A percentile compares a stretch with the other conserved stretches of the same genome.
phyloP scores from a whole-genome alignment of 1,140 invertebrate species.

The Oppia nitens region DNA sequence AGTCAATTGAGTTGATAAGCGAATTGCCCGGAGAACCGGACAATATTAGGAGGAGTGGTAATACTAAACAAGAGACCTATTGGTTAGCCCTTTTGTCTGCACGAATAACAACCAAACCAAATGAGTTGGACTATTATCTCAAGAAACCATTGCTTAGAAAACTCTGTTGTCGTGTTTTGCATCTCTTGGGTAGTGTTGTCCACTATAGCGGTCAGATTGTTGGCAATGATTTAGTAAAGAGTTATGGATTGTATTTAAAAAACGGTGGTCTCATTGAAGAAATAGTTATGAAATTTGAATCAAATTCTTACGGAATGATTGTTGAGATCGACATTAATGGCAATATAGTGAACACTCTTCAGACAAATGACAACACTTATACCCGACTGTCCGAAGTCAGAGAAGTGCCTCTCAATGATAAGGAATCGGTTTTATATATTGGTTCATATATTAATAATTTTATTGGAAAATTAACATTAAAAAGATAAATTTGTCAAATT shows the following conservation, averaged over 20 bases:
- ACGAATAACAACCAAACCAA: conserved; percentile 23
- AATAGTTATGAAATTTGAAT: conserved; percentile 6
- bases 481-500: no score
- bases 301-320: conserved; percentile 28
- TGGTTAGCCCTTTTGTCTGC: conserved; percentile 40
- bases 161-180: conserved; percentile 23
- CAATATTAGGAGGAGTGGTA: conserved; percentile 46
- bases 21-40: conserved; percentile 63
- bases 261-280: no score
- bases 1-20: conserved; percentile 48
- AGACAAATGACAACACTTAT: conserved; percentile 25
- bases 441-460: background rate
- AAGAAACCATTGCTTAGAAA: conserved; percentile 27
- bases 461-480: background rate
- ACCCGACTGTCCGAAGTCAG: conserved; percentile 26
- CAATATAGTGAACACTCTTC: conserved; percentile 36
- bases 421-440: conserved; percentile 1
- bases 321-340: conserved; percentile 45
- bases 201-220: conserved; percentile 12
- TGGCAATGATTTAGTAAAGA: background rate
- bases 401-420: conserved; percentile 18
- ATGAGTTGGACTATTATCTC: conserved; percentile 24
- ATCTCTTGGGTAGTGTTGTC: conserved; percentile 19
- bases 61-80: conserved; percentile 43
- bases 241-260: conserved; percentile 34